Evolutionary conservation across 2,113 vertebrate genomes (phyloP).

Genomic region (Anseranas semipalmata): DNA sequence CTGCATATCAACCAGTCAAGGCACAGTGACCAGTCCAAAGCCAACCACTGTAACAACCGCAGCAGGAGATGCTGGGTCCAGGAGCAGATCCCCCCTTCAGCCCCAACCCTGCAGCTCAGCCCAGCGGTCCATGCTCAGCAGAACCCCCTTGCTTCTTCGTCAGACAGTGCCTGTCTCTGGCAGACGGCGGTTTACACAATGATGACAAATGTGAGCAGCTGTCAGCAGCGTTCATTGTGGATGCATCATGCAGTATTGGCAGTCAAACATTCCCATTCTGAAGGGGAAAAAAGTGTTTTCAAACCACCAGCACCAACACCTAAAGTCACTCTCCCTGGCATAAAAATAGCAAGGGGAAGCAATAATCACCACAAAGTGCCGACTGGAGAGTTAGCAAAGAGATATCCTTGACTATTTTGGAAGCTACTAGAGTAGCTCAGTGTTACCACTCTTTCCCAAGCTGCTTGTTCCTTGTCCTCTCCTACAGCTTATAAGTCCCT

Average conservation of each 20-base stretch:
- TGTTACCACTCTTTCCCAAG: not conserved
- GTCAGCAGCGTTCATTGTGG: constrained; percentile 33
- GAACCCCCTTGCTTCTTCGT: not conserved
- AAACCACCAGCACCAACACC: not conserved
- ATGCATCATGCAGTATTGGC: not conserved
- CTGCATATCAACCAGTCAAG: not conserved
- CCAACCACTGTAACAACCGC: accelerated
- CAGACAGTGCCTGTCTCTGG: not conserved
- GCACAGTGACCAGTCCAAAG: not conserved
- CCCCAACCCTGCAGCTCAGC: not conserved
- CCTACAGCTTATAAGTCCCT: not conserved
- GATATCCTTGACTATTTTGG: not conserved
- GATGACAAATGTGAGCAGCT: constrained; percentile 64
- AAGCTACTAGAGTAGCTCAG: not conserved
- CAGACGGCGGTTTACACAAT: constrained; percentile 54
- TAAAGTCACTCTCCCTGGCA: not conserved
- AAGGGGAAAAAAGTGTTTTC: not conserved
- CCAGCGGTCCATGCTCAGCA: not conserved
- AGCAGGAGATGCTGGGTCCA: not conserved
- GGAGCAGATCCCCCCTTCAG: not conserved
- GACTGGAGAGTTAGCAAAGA: not conserved
- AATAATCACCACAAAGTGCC: not conserved
- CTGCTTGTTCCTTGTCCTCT: not conserved
- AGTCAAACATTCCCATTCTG: not conserved
- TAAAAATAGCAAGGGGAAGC: constrained; percentile 14